Evolutionary conservation across 2,888 invertebrate species (phyloP).

Genomic region (Xanthorhoe spadicearia): DNA sequence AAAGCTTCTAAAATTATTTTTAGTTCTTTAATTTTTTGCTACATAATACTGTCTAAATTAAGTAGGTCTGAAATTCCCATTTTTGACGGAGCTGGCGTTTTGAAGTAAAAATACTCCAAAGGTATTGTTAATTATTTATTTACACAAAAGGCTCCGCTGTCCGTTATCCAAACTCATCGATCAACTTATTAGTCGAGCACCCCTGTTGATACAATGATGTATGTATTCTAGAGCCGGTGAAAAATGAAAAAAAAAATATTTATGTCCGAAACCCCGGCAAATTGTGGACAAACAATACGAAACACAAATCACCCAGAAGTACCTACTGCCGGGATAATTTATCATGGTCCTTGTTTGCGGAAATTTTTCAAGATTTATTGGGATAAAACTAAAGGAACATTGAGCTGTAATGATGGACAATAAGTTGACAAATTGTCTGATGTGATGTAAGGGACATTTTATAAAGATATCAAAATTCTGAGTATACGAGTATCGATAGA

Average conservation of each 20-base stretch:
- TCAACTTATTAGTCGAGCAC: conserved; percentile 24
- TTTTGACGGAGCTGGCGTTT: not conserved
- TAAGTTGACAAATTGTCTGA: not conserved
- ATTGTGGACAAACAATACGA: conserved; percentile 38
- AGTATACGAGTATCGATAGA: too few relatives aligned
- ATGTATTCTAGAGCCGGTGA: conserved; percentile 7
- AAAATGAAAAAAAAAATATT: conserved; percentile 31
- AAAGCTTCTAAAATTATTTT: too few relatives aligned
- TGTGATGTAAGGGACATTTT: too few relatives aligned
- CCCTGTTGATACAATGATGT: conserved; percentile 21
- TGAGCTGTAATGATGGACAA: conserved; percentile 26
- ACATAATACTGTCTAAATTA: too few relatives aligned
- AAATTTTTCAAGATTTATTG: conserved; percentile 42
- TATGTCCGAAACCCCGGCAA: conserved; percentile 27
- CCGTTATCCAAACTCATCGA: conserved; percentile 24
- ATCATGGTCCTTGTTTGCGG: conserved; percentile 42
- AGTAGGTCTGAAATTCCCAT: not conserved
- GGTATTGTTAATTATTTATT: conserved; percentile 6
- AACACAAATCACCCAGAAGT: conserved; percentile 45
- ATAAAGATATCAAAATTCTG: too few relatives aligned
- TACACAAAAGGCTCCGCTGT: conserved; percentile 2
- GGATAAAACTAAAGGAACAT: conserved; percentile 38
- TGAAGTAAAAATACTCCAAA: not conserved
- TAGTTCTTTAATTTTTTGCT: too few relatives aligned
- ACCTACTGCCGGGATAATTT: conserved; percentile 43